A percentile compares a stretch with the other conserved stretches of the same genome.
These are phyloP conservation scores for Limnephilus lunatus DNA, from an alignment of 2,888 invertebrate genomes.

Conservation along the genomic window DNA sequence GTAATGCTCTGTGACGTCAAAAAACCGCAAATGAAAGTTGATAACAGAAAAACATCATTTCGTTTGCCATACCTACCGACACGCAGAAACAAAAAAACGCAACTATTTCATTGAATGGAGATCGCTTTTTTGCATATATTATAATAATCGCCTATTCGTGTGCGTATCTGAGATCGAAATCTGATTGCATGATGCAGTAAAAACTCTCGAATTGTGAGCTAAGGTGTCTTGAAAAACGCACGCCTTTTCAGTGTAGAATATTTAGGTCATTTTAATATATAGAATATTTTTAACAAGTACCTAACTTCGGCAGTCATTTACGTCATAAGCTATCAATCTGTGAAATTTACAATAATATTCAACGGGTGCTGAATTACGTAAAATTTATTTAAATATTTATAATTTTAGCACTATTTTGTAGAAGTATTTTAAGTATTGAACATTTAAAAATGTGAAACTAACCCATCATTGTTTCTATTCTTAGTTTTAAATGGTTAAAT, in stretches of 20 bases:
- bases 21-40: background rate
- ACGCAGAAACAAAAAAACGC: background rate
- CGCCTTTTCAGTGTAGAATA: background rate
- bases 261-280: background rate
- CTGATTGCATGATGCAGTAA: background rate
- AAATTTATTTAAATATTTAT: too few relatives aligned
- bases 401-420: too few relatives aligned
- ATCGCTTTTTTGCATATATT: background rate
- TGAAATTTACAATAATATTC: too few relatives aligned
- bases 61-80: background rate
- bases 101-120: background rate
- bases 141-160: background rate
- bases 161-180: background rate
- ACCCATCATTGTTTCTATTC: too few relatives aligned
- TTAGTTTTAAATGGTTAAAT: background rate
- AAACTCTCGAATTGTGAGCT: background rate
- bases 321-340: too few relatives aligned
- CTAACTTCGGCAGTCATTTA: too few relatives aligned
- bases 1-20: background rate
- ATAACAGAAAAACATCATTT: background rate
- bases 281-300: too few relatives aligned
- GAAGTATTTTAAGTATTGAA: background rate
- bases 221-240: background rate
- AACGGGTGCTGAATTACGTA: too few relatives aligned
- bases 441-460: background rate